Conservation (phyloP, 2,888 invertebrate genomes). For the Eupelmus urozonus region DNA sequence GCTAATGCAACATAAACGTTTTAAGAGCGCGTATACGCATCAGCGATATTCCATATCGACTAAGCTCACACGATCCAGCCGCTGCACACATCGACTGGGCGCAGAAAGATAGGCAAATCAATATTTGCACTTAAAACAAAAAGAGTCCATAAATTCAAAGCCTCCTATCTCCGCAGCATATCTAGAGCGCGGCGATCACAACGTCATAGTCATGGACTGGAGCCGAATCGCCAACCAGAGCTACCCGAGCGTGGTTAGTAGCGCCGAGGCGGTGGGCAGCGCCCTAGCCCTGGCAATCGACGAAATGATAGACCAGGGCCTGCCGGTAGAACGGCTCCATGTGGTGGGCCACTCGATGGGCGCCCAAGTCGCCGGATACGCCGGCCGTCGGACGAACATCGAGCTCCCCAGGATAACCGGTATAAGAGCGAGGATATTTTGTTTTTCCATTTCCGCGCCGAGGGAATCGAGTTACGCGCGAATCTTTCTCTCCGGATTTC, state of each 20-base stretch:
- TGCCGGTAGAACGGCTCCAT: slow-evolving; percentile 64
- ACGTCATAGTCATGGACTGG: slow-evolving; percentile 78
- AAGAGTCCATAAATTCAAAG: not conserved
- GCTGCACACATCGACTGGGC: too few species aligned
- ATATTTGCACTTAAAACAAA: not conserved
- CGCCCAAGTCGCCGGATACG: slow-evolving; percentile 67
- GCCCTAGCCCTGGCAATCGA: slow-evolving; percentile 64
- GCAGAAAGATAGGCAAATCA: not conserved
- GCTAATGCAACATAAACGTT: not conserved
- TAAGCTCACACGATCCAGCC: not conserved
- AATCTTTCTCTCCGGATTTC: too few species aligned
- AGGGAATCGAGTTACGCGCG: too few species aligned
- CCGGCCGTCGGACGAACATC: slow-evolving; percentile 62
- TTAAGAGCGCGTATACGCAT: too few species aligned
- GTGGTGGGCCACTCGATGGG: slow-evolving; percentile 71
- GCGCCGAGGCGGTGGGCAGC: slow-evolving; percentile 60
- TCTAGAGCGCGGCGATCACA: slow-evolving; percentile 73
- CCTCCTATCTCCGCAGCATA: slow-evolving; percentile 69
- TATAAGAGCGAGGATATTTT: too few species aligned
- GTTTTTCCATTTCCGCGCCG: not conserved
- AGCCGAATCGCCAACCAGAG: slow-evolving; percentile 76
- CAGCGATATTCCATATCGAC: not conserved
- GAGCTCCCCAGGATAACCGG: slow-evolving; percentile 67
- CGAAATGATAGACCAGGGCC: slow-evolving; percentile 61
- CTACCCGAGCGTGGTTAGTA: slow-evolving; percentile 70